Evolutionary conservation across 2,797 vertebrate genomes (phyloP).

Genomic region (Lagocephalus sceleratus): DNA sequence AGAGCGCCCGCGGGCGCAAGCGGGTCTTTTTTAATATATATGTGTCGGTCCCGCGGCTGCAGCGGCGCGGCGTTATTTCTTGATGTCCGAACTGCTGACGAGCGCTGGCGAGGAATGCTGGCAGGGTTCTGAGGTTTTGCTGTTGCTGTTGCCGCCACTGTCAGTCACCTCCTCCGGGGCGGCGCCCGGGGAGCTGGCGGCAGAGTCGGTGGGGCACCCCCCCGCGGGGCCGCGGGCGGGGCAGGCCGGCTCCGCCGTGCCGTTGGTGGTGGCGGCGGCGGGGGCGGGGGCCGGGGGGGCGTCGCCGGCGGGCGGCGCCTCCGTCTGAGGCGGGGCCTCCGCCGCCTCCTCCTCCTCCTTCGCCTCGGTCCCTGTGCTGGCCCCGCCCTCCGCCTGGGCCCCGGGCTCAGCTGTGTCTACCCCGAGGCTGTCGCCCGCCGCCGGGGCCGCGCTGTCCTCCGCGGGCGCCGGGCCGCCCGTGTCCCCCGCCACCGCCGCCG

Average conservation of each 20-base stretch:
- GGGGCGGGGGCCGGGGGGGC: constrained; percentile 17
- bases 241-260: constrained; percentile 44
- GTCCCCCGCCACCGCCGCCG: constrained; percentile 16
- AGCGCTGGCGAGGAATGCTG: constrained; percentile 86
- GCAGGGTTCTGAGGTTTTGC: constrained; percentile 84
- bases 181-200: constrained; percentile 78
- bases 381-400: constrained; percentile 30
- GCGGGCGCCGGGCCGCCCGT: neutral
- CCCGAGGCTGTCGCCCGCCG: constrained; percentile 16
- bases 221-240: constrained; percentile 31
- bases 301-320: constrained; percentile 27
- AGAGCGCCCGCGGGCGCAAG: constrained; percentile 89
- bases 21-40: constrained; percentile 68
- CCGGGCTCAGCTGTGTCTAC: constrained; percentile 8
- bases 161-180: constrained; percentile 67
- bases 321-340: constrained; percentile 36
- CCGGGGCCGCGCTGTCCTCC: neutral
- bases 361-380: constrained; percentile 39
- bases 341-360: constrained; percentile 42
- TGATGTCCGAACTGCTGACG: constrained; percentile 88
- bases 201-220: constrained; percentile 44
- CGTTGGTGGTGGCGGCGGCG: constrained; percentile 54
- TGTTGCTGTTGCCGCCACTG: constrained; percentile 78
- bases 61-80: constrained; percentile 82
- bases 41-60: constrained; percentile 66